Evolutionary conservation across 2,888 invertebrate species (phyloP), one percentile per base, ranked within the genome.

Genomic region (Chydorus sphaericus): DNA sequence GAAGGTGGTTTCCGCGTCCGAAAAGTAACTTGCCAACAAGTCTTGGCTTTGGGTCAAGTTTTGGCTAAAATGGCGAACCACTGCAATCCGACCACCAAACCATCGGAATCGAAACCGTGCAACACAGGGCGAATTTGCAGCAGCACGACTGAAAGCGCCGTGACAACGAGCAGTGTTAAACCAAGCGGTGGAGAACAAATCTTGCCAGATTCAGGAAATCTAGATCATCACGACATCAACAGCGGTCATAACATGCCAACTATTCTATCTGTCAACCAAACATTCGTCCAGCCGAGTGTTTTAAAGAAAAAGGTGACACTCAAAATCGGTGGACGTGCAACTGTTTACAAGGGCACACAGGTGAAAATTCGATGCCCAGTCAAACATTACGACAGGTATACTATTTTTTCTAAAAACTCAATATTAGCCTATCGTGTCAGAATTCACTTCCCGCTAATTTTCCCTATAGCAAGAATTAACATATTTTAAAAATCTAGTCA

Each of bases 341-440:
- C 85, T 1, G 83, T 94, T 50, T 92, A 87, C 73, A 82, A 85
- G 64, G 93, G 92, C 8, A 89, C 91, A 0, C 85, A 86, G 65
- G 81, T 94, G 58, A 92, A 92, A 72, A 88, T 94, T 62, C 88
- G 91, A 67, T 94, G 94, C 66, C 93, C 93, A 0, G 88, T 90
- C 23, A 88, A 88, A 67, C 82, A 84, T 61, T 77, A 74, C 61
- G 73, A 77, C 63, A 74, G 73, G 73, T 73, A 62, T 64, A 65
- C 55, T 48, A 16, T 8, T 16, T 29, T 39, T 28, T n/a, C n/a
- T n/a, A n/a, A n/a, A n/a, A n/a, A n/a, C n/a, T n/a, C n/a, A n/a
- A n/a, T n/a, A n/a, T n/a, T n/a, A n/a, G n/a, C n/a, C n/a, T n/a
- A n/a, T n/a, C n/a, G n/a, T n/a, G n/a, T n/a, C n/a, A n/a, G n/a